These are phyloP conservation scores for Camponotus pennsylvanicus DNA, from an alignment of 1,140 invertebrate genomes.

Conservation along the genomic window DNA sequence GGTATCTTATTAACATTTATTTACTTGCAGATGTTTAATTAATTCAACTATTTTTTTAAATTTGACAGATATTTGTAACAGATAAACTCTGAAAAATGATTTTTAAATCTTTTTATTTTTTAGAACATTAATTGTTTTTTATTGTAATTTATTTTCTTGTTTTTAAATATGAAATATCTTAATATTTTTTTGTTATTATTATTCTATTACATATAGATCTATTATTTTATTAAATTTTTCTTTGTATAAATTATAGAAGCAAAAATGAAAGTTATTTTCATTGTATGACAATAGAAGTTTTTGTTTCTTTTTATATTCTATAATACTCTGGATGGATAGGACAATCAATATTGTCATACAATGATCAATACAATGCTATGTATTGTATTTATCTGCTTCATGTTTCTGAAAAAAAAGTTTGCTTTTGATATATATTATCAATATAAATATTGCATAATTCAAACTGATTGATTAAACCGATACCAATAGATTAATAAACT, in stretches of 20 bases:
- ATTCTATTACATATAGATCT: background rate
- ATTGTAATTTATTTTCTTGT: background rate
- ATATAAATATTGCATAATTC: background rate
- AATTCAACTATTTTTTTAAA: background rate
- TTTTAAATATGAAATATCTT: background rate
- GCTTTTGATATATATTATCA: background rate
- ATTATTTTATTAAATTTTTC: background rate
- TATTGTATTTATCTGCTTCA: constrained; percentile 9
- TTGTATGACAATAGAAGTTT: constrained; percentile 14
- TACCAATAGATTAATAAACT: no score
- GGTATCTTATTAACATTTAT: background rate
- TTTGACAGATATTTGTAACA: background rate
- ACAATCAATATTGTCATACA: constrained; percentile 54
- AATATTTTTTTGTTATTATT: no score
- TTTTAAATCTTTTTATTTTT: background rate
- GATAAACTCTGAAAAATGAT: background rate
- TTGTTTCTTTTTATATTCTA: constrained; percentile 20
- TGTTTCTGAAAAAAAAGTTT: background rate
- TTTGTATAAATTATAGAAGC: background rate
- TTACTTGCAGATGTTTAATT: background rate
- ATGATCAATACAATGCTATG: constrained; percentile 5
- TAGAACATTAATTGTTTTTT: background rate
- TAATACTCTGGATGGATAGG: background rate
- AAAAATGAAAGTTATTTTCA: background rate
- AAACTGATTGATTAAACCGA: no score